Conservation (phyloP, 2,113 vertebrate species). For the Sylvia atricapilla region DNA sequence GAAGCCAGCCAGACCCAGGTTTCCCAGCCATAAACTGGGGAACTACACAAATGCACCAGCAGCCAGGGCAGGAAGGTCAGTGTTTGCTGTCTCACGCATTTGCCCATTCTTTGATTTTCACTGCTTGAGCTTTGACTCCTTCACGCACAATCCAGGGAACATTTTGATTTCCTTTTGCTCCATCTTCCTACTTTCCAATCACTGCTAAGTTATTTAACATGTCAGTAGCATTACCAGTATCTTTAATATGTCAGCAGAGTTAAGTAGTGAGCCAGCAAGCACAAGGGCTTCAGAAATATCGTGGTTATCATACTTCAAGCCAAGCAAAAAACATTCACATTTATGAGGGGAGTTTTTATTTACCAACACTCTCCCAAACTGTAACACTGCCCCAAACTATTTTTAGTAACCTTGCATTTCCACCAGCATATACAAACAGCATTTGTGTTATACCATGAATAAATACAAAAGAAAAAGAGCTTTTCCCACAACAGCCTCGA, state of each 20-base stretch:
- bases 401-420: neutral
- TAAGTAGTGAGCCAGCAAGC: neutral
- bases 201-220: neutral
- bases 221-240: neutral
- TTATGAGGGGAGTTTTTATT: neutral
- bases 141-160: neutral
- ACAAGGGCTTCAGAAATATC: neutral
- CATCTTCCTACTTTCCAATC: neutral
- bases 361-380: neutral
- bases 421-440: neutral
- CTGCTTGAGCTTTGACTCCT: neutral
- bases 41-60: neutral
- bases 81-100: neutral
- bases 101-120: neutral
- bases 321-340: neutral
- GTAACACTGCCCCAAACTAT: no score
- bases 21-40: neutral
- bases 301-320: neutral
- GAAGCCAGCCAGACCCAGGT: neutral
- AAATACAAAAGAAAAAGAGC: constrained; percentile 17
- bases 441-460: neutral
- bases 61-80: neutral
- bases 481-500: constrained; percentile 33
- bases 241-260: neutral
- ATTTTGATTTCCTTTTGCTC: neutral